Evolutionary conservation across 2,797 vertebrate genomes (phyloP), one percentile per base, ranked within the genome.

Genomic region (Pangasius sanitwongsei): DNA sequence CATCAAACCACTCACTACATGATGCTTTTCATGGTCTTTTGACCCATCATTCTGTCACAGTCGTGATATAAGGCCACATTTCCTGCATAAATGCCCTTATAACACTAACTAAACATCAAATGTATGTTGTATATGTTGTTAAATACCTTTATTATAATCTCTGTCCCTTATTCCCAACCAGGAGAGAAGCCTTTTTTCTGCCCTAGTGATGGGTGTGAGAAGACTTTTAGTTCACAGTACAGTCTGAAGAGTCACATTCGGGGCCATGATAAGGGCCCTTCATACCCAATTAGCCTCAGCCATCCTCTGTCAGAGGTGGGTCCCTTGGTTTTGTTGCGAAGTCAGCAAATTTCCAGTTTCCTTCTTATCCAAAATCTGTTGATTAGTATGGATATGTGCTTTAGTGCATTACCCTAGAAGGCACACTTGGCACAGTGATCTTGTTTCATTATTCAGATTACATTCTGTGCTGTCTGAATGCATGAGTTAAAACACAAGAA

Each of bases 181-280:
- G 99, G 98, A 92, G 98, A 99, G 94, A 98, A 98, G 94, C 98
- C 98, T 81, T 99, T 99, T 95, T 98, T 98, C 95, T 99, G 98
- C 93, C 97, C 98, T 88, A 99, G 97, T 88, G 96, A 98, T 0
- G 98, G 98, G 92, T 99, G 98, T 93, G 98, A 98, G 96, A 99
- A 99, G 96, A 97, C 97, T 2, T 99, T 99, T 63, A 99, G 98
- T 95, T 99, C 98, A 88, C 98, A 98, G 41, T 98, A 99, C 93
- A 99, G 98, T 93, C 96, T 99, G 89, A 99, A 98, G 95, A 99
- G 98, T 94, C 98, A 99, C 95, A 97, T 99, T 94, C 97, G 98
- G 87, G 98, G 97, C 92, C 99, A 99, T 0, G 98, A 98, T 93
- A 99, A 98, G 94, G 97, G 97, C 91, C 95, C 96, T 83, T 86